phyloP scores from a whole-genome alignment of 2,888 invertebrate species.

The Oligia fasciuncula region DNA sequence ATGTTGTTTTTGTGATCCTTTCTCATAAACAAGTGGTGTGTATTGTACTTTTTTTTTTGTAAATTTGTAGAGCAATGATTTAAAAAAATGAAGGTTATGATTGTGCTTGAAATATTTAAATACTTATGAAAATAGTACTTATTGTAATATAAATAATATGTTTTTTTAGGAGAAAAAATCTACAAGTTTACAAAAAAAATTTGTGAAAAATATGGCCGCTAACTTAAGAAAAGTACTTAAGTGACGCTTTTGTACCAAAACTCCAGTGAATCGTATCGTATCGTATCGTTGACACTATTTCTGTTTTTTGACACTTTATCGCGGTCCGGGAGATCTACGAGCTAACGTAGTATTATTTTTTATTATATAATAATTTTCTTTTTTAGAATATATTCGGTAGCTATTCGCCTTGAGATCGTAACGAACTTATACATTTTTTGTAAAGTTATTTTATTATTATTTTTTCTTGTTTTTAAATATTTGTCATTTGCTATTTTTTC shows the following conservation, averaged over 20 bases:
- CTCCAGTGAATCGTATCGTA: slow-evolving; percentile 75
- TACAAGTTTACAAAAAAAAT: slow-evolving; percentile 65
- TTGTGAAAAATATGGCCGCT: slow-evolving; percentile 75
- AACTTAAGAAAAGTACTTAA: slow-evolving; percentile 84
- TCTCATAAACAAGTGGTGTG: slow-evolving; percentile 56
- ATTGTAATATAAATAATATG: slow-evolving; percentile 55
- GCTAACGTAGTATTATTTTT: slow-evolving; percentile 67
- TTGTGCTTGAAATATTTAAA: slow-evolving; percentile 54
- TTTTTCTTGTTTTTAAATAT: slow-evolving; percentile 32
- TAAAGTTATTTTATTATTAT: slow-evolving; percentile 43
- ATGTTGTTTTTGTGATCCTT: slow-evolving; percentile 51
- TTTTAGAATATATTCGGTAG: slow-evolving; percentile 70
- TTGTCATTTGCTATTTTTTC: slow-evolving; percentile 61
- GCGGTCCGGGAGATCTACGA: slow-evolving; percentile 67
- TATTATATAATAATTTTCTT: slow-evolving; percentile 58
- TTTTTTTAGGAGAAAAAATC: slow-evolving; percentile 27
- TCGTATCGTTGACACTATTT: slow-evolving; percentile 44
- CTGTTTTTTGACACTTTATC: slow-evolving; percentile 47
- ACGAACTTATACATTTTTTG: slow-evolving; percentile 59
- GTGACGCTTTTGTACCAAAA: slow-evolving; percentile 72
- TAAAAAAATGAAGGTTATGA: slow-evolving; percentile 29
- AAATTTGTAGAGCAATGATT: slow-evolving; percentile 54
- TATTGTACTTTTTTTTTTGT: slow-evolving; percentile 46
- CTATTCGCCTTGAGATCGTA: slow-evolving; percentile 63
- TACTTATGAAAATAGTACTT: slow-evolving; percentile 54